Evolutionary conservation across 2,797 vertebrate genomes (phyloP), one percentile per base, ranked within the genome.

Genomic region (Microchirus variegatus): DNA sequence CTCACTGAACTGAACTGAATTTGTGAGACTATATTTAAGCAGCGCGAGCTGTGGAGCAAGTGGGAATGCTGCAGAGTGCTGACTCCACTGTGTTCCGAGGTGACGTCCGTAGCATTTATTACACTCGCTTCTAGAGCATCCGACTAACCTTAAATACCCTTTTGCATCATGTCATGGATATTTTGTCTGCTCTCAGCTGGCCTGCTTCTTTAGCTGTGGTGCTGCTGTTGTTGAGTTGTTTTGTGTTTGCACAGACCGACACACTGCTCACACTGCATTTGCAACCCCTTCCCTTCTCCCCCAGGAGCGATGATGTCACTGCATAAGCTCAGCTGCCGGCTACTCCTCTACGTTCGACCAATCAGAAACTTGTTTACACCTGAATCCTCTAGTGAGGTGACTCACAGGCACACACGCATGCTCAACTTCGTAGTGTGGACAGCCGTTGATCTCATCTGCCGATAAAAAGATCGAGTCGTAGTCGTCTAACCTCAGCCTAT

Each of bases 41-140:
- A 46, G 51, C 53, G 59, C 38, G 51, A 59, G 60, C 48, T 10
- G 48, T 58, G 0, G 56, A 70, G 63, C 9, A n/a, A 58, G 54
- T 47, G 13, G 68, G n/a, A 66, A 67, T 61, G 65, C 70, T 76
- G 78, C 65, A 63, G 56, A 70, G 47, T 74, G 82, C 78, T 85
- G 78, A 81, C 52, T 59, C 19, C 61, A 73, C 73, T 72, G 17
- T 50, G 43, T 82, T 73, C 53, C 49, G 45, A 74, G 65, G 61
- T 55, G 46, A 72, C 17, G 36, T 60, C 26, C 3, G 0, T 26
- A 67, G 43, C 51, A 59, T 58, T 71, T 59, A 62, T 82, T 65
- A 53, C 15, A 40, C 38, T 57, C 46, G 11, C 31, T 49, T 31
- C 13, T 38, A 49, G 54, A 60, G 16, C 49, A 60, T 53, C 31